Evolutionary conservation across 92 coral and sea anemone genomes (phyloP).

Genomic region (Phymanthus crucifer): DNA sequence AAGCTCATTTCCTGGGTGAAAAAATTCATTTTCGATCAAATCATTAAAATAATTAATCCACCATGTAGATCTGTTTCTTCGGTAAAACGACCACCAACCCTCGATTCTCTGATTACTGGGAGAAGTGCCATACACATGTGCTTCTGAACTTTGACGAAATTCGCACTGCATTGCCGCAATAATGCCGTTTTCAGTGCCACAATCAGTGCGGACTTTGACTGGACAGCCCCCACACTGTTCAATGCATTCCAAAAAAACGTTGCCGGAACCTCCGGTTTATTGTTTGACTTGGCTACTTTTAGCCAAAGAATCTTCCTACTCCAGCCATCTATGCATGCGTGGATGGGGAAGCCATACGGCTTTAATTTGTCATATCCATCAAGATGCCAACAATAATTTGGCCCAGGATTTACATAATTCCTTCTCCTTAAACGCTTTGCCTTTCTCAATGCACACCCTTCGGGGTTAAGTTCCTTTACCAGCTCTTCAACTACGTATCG

Average conservation of each 20-base stretch:
- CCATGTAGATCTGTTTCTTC: slow-evolving; percentile 48
- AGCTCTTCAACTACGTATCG: slow-evolving; percentile 30
- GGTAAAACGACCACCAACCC: slow-evolving; percentile 45
- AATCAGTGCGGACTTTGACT: slow-evolving; percentile 37
- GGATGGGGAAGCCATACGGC: slow-evolving; percentile 54
- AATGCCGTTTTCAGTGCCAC: slow-evolving; percentile 52
- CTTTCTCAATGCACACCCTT: slow-evolving; percentile 38
- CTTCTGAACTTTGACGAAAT: slow-evolving; percentile 45
- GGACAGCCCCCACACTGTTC: slow-evolving; percentile 47
- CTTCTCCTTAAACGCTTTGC: slow-evolving; percentile 47
- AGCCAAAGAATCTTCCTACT: slow-evolving; percentile 62
- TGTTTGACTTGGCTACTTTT: slow-evolving; percentile 48
- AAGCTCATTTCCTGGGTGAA: slow-evolving; percentile 46
- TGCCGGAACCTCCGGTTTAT: slow-evolving; percentile 49
- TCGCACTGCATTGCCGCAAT: slow-evolving; percentile 56
- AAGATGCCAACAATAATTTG: slow-evolving; percentile 49
- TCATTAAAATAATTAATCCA: slow-evolving; percentile 60
- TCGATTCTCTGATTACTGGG: slow-evolving; percentile 51
- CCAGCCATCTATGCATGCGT: slow-evolving; percentile 54
- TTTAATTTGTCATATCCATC: slow-evolving; percentile 50
- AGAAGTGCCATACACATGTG: slow-evolving; percentile 43
- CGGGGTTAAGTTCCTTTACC: slow-evolving; percentile 48
- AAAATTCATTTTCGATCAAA: slow-evolving; percentile 37
- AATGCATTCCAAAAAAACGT: slow-evolving; percentile 38
- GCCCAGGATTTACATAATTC: slow-evolving; percentile 30